Percentiles rank a stretch among this genome's conserved stretches.
Conservation (phyloP, 1,140 invertebrate genomes). For the Notospermus geniculatus region DNA sequence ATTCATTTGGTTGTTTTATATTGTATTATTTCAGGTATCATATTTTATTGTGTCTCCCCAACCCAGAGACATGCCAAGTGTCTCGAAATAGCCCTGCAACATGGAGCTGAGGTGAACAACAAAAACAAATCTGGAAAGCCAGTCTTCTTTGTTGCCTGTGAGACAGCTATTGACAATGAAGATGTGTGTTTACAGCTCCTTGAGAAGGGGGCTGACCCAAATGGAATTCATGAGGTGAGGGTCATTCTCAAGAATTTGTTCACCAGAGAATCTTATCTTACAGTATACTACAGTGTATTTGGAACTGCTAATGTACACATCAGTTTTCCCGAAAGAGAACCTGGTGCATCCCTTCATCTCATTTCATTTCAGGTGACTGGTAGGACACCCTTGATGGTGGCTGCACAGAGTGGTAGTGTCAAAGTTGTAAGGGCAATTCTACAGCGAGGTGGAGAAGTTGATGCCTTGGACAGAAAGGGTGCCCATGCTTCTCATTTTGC, state of each 20-base stretch:
- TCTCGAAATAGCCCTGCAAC: conserved; percentile 44
- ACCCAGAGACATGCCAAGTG: conserved; percentile 53
- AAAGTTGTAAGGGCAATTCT: conserved; percentile 49
- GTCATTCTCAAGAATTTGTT: not conserved
- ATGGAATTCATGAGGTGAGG: conserved; percentile 43
- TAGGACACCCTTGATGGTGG: conserved; percentile 53
- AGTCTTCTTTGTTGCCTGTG: conserved; percentile 52
- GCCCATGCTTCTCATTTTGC: conserved; percentile 52
- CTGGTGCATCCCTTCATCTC: not conserved
- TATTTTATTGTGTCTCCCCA: conserved; percentile 54
- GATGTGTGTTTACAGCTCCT: conserved; percentile 48
- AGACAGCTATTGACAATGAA: conserved; percentile 51
- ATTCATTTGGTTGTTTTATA: too few relatives aligned
- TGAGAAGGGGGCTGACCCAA: conserved; percentile 51
- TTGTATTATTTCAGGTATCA: conserved; percentile 37
- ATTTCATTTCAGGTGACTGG: conserved; percentile 38
- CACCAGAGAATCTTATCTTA: not conserved
- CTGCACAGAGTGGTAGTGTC: conserved; percentile 45
- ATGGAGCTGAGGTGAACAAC: conserved; percentile 54
- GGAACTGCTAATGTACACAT: too few relatives aligned
- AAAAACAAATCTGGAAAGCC: conserved; percentile 46
- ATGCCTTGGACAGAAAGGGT: conserved; percentile 44
- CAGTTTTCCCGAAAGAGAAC: too few relatives aligned
- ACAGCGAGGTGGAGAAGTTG: conserved; percentile 42
- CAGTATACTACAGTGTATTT: too few relatives aligned